Evolutionary conservation across 64 coral and sea anemone species (phyloP), one percentile per base, ranked within the genome.

Genomic region (Hydrozoanthus tunicans): DNA sequence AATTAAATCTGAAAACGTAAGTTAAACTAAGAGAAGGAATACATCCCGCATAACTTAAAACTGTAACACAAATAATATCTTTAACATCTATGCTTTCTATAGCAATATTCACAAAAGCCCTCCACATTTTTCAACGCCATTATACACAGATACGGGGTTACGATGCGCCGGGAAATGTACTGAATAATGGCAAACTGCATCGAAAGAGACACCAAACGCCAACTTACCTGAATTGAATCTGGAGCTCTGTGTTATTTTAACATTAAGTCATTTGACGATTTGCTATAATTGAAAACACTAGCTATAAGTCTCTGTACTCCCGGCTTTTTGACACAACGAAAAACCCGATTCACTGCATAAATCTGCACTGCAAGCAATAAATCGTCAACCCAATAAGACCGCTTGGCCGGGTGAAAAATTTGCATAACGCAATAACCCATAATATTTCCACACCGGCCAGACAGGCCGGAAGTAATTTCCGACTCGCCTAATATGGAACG

Each of bases 201-300:
- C 57, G 57, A 79, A 79, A 79, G 9, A 58, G 32, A 43, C 32
- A 43, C 32, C 32, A 51, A 14, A n/a, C 4, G 6, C 59, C 14
- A 82, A 65, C 60, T 65, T 53, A 82, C 27, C 80, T 65, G 62
- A 13, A 24, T 59, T 73, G 68, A 59, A 57, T 58, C 3, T 55
- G 5, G 69, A 73, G 69, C 3, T 51, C 69, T 24, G 24, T 73
- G 69, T 60, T 73, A 88, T 54, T 73, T 73, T 10, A 88, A 67
- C 84, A 73, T 88, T 74, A 88, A 88, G 69, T 74, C 84, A 88
- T 75, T 75, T 88, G 56, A 88, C 55, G 70, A 88, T 88, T 88
- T 88, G 53, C 55, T 58, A 14, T 43, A 53, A 6, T 69, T 43
- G 68, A 75, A 74, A 75, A 86, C 69, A 88, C 12, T 3, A 73